Evolutionary conservation across 1,140 invertebrate genomes (phyloP), one percentile per base, ranked within the genome.

Genomic region (Metaphire vulgaris): DNA sequence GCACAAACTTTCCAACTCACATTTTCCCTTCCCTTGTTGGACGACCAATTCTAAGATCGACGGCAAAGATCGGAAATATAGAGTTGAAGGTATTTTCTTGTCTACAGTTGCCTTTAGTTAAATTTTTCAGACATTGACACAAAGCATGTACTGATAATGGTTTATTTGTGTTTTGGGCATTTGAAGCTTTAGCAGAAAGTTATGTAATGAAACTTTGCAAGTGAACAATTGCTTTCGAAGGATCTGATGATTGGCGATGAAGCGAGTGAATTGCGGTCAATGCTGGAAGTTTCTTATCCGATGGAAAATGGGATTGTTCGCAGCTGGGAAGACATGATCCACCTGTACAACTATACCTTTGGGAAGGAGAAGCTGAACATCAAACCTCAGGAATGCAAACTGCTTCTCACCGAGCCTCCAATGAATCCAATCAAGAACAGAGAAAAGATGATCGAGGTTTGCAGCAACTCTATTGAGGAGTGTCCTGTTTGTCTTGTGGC

Each of bases 241-340:
- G 97, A 99, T 88, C 90, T 99, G 82, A 98, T 99, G 96, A 92
- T 99, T 68, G 97, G 97, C 29, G 96, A 99, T 90, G 97, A 99
- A 89, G 97, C 97, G 0, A 98, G 96, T 80, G 93, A 97, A 84
- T 88, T 99, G 69, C 88, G 97, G 70, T 98, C 97, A 21, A 94
- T 99, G 90, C 87, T 99, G 75, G 97, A 99, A 89, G 93, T 99
- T 41, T 96, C 93, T 85, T 99, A 99, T 89, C 98, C 98, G 0
- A 99, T 99, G 98, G 96, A 99, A 88, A 99, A 99, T 91, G 98
- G 98, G 74, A 92, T 92, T 83, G 91, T 93, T 28, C 78, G 87
- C 41, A 98, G 98, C 87, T 99, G 97, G 97, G 95, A 98, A 77
- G 98, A 99, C 83, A 99, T 99, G 98, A 93, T 93, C 81, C 96